Evolutionary conservation across 1,140 invertebrate genomes (phyloP).

Genomic region (Tetramorium alpestre): DNA sequence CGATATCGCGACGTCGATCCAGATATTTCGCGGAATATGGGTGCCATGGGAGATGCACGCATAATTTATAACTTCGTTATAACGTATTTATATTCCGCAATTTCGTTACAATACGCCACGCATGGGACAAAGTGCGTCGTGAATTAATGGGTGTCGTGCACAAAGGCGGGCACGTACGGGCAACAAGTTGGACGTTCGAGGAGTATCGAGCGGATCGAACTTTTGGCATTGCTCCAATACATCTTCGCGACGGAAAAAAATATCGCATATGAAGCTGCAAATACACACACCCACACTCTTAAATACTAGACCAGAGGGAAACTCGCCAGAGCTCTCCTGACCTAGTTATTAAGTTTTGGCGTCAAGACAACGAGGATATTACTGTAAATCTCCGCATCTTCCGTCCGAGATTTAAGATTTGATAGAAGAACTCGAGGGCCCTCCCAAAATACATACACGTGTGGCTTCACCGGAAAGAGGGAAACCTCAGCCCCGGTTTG

Average conservation of each 20-base stretch:
- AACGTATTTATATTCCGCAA: conserved; percentile 14
- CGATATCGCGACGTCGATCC: not conserved
- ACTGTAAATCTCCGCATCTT: conserved; percentile 15
- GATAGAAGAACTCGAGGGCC: not conserved
- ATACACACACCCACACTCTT: too few species aligned
- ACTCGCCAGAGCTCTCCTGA: conserved; percentile 5
- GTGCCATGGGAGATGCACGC: not conserved
- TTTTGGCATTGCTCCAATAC: not conserved
- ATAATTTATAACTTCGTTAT: conserved; percentile 1
- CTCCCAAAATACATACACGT: not conserved
- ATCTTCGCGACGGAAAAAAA: conserved; percentile 8
- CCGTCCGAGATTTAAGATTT: conserved; percentile 18
- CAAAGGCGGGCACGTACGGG: not conserved
- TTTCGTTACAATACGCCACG: not conserved
- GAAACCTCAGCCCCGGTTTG: not conserved
- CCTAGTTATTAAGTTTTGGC: conserved; percentile 43
- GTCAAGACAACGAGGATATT: not conserved
- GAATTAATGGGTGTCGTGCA: not conserved
- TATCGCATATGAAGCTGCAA: not conserved
- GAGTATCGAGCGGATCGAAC: conserved; percentile 1
- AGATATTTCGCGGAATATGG: not conserved
- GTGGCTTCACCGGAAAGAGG: not conserved
- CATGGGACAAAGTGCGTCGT: not conserved
- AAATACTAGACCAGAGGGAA: not conserved
- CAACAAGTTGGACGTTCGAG: conserved; percentile 18